Percentiles rank a stretch among this genome's conserved stretches.
phyloP scores from a whole-genome alignment of 2,113 vertebrate genomes.

The Variabilichromis moorii region DNA sequence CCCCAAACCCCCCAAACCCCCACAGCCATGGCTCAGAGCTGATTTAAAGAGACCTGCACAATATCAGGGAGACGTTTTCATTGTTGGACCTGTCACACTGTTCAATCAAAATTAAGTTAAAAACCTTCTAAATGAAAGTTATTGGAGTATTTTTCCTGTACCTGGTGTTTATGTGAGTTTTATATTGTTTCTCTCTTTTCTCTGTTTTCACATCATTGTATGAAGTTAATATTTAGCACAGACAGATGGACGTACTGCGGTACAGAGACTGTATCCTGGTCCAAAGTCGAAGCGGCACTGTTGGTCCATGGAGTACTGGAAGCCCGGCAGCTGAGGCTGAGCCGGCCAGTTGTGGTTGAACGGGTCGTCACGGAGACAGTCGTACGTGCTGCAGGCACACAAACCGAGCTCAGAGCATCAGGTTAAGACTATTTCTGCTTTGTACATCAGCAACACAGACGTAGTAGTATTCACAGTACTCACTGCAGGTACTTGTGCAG shows the following conservation, averaged over 20 bases:
- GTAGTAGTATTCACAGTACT: not conserved
- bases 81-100: not conserved
- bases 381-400: constrained; percentile 77
- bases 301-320: constrained; percentile 94
- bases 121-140: not conserved
- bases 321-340: constrained; percentile 85
- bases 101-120: not conserved
- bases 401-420: accelerated
- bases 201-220: not conserved
- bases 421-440: not conserved
- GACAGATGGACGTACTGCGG: constrained; percentile 73
- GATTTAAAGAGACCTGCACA: not conserved
- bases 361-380: constrained; percentile 94
- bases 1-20: not conserved
- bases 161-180: not conserved
- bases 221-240: not conserved
- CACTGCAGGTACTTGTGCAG: constrained; percentile 86
- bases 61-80: accelerated
- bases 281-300: constrained; percentile 96
- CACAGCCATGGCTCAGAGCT: not conserved
- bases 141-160: not conserved
- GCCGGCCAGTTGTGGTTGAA: constrained; percentile 89
- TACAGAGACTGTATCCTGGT: constrained; percentile 90
- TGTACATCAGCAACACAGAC: not conserved
- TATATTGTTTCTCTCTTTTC: not conserved